Evolutionary conservation across 1,140 invertebrate genomes (phyloP), one percentile per base, ranked within the genome.

Genomic region (Drosophila lini): DNA sequence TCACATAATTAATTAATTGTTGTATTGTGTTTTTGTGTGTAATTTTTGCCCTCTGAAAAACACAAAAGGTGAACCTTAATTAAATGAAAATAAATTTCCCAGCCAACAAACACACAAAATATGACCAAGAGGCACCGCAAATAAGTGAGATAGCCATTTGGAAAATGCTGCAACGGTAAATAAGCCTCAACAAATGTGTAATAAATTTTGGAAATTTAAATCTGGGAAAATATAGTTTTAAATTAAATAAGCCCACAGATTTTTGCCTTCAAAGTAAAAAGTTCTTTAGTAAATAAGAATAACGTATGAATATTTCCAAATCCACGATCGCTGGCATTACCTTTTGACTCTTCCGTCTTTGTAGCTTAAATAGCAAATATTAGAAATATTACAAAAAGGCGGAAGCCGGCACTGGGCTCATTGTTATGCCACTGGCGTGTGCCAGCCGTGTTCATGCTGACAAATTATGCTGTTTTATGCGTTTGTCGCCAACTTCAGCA

Each of bases 381-480:
- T 45, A 70, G 9, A 57, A 52, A 60, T 41, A 78, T 70, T 58
- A 62, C 15, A 52, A 63, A 64, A 56, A 59, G 53, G 41, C 52
- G 42, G 41, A 41, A 44, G 48, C 28, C 34, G 58, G 32, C 25
- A 53, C 53, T 50, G n/a, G 52, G 62, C 67, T 88, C 84, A 88
- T 88, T 88, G 78, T 73, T 84, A 88, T 88, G 77, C 84, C 70
- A 62, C 13, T 63, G 74, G 77, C 55, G 80, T 88, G 47, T 45
- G 59, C 34, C 64, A 56, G 74, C 61, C 69, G 64, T 89, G 84
- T 65, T 88, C 80, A 78, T 78, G 80, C 78, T 88, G 84, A 88
- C 84, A 88, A 88, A 88, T 88, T 88, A 88, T 88, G 80, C 77
- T 89, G 77, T 83, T 88, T 88, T 88, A 88, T 88, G 84, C 80